A percentile compares a stretch with the other conserved stretches of the same genome.
Conservation (phyloP, 2,888 invertebrate genomes). For the Drosophila nr. fundita region DNA sequence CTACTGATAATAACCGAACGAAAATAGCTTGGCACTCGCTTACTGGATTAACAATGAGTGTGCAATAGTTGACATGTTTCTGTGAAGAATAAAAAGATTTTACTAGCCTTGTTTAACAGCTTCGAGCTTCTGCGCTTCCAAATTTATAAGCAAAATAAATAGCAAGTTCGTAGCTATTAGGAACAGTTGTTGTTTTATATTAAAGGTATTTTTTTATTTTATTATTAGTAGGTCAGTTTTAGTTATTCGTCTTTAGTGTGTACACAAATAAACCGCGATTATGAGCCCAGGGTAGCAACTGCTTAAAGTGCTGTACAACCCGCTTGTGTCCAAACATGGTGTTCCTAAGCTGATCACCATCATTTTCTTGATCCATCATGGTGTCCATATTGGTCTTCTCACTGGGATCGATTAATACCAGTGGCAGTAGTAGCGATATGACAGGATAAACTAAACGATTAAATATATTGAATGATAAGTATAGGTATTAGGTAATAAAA, state of each 20-base stretch:
- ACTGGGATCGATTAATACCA: conserved; percentile 70
- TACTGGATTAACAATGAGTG: neutral
- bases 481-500: neutral
- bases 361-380: conserved; percentile 51
- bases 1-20: neutral
- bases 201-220: neutral
- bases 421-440: conserved; percentile 55
- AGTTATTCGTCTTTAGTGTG: neutral
- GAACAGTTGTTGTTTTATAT: neutral
- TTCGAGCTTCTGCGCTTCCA: neutral
- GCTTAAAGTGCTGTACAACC: conserved; percentile 63
- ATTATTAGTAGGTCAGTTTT: neutral
- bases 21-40: neutral
- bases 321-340: conserved; percentile 54
- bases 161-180: neutral
- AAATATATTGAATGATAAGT: neutral
- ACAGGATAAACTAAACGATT: conserved; percentile 60
- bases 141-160: neutral
- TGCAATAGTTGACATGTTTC: no score
- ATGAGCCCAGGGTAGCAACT: conserved; percentile 79
- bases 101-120: neutral
- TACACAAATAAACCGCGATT: conserved; percentile 73
- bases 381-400: conserved; percentile 71
- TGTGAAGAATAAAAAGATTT: neutral
- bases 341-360: conserved; percentile 58